A percentile compares a stretch with the other conserved stretches of the same genome.
Conservation (phyloP, 2,888 invertebrate species). For the Nebria brevicollis region DNA sequence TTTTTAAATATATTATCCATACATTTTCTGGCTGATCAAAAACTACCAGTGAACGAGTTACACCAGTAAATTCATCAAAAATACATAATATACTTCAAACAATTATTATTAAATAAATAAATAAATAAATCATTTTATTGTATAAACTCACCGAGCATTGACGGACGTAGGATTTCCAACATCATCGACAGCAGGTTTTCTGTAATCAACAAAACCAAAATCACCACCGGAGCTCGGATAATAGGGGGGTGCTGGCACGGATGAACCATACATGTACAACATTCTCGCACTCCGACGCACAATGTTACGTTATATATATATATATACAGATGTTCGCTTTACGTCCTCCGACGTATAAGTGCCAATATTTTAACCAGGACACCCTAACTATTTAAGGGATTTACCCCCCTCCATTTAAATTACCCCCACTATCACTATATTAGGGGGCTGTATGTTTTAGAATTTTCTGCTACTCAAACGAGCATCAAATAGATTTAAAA, state of each 20-base stretch:
- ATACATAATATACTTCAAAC: no score
- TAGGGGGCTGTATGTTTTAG: neutral
- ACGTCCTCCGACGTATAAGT: neutral
- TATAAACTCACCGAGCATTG: conserved; percentile 83
- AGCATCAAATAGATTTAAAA: no score
- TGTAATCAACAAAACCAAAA: conserved; percentile 67
- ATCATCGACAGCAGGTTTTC: conserved; percentile 88
- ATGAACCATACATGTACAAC: neutral
- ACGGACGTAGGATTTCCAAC: conserved; percentile 86
- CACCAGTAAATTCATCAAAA: neutral
- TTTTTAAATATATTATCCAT: neutral
- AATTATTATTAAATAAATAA: no score
- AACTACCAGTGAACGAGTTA: neutral
- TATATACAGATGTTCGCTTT: neutral
- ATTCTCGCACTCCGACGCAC: neutral
- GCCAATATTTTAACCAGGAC: neutral
- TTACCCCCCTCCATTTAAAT: neutral
- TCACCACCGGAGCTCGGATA: neutral
- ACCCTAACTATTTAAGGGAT: neutral
- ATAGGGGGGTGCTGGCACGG: neutral
- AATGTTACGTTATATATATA: neutral
- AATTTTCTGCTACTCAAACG: neutral
- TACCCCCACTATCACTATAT: neutral
- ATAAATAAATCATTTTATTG: neutral
- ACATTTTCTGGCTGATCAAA: neutral